Conservation (phyloP, 1,140 invertebrate genomes). For the Diorhabda elongata region DNA sequence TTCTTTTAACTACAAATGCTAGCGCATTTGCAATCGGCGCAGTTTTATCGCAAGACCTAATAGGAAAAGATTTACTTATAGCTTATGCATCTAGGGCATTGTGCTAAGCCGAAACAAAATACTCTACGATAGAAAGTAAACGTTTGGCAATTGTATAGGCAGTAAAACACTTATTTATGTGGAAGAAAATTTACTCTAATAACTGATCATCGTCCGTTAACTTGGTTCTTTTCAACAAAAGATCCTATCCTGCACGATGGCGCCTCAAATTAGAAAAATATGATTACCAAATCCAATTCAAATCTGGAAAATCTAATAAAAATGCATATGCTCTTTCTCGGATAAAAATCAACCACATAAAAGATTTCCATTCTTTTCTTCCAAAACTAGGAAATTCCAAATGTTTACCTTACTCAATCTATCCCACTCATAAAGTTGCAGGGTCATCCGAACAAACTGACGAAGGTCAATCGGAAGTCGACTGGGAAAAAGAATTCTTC, state of each 20-base stretch:
- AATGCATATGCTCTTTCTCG: conserved; percentile 24
- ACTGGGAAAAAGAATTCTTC: conserved; percentile 10
- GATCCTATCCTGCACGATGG: conserved; percentile 17
- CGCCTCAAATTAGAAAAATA: conserved; percentile 25
- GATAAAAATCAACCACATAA: conserved; percentile 27
- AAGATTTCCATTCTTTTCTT: conserved; percentile 16
- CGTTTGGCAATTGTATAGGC: conserved; percentile 12
- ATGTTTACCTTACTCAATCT: neutral
- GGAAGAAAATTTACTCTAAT: conserved; percentile 17
- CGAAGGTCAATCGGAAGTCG: neutral
- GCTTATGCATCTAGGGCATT: neutral
- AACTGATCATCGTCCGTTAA: conserved; percentile 19
- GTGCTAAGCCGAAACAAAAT: conserved; percentile 8
- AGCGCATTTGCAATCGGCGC: too few species aligned
- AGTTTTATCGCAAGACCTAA: too few species aligned
- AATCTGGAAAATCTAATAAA: conserved; percentile 22
- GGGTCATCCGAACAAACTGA: neutral
- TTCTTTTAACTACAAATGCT: too few species aligned
- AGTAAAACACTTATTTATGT: conserved; percentile 16
- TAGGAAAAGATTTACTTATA: too few species aligned
- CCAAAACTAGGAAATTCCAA: neutral
- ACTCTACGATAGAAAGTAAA: conserved; percentile 17
- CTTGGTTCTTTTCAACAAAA: conserved; percentile 21
- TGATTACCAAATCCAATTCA: conserved; percentile 21
- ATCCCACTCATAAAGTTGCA: neutral